Evolutionary conservation across 1,140 invertebrate species (phyloP), one percentile per base, ranked within the genome.

Genomic region (Drosophila dunni): DNA sequence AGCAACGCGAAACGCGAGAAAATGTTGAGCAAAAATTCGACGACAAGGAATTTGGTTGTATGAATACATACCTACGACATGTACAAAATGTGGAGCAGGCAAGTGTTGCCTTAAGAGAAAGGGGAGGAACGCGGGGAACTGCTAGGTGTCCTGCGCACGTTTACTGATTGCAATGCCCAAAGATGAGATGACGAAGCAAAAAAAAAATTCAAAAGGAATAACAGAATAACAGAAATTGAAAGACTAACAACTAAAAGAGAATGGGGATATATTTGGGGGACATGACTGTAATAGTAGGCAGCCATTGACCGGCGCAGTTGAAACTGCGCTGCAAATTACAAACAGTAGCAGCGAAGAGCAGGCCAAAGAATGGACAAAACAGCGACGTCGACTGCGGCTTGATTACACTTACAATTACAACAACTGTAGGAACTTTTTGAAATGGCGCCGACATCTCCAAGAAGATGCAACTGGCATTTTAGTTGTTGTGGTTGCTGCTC

Each of bases 131-230:
- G 5, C 15, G 67, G 45, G 45, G 6, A 36, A 13, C 10, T 17
- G 36, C 34, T 73, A 60, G 70, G 64, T 73, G 70, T 67, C 54
- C 51, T 63, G 67, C n/a, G 58, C 44, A 29, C 53, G 36, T 66
- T 61, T 62, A 61, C 64, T 88, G 79, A 79, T 86, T 88, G 82
- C 76, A 86, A 75, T 73, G 72, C 40, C 58, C 62, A 81, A 73
- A 71, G 78, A 81, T 81, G 77, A 88, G 83, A 86, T 86, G 82
- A 83, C 83, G 66, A 61, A 9, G 72, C 76, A 24, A 82, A 73
- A 65, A 29, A 29, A 29, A 79, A 40, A 44, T 62, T 4, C 10
- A 67, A 77, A 70, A 57, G 20, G 13, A 46, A 46, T 51, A 53
- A 46, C 38, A 48, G 13, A 46, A 46, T 51, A 53, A 46, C 38